These are phyloP conservation scores for Brachyptera risi DNA, from an alignment of 2,888 invertebrate genomes.

Conservation along the genomic window DNA sequence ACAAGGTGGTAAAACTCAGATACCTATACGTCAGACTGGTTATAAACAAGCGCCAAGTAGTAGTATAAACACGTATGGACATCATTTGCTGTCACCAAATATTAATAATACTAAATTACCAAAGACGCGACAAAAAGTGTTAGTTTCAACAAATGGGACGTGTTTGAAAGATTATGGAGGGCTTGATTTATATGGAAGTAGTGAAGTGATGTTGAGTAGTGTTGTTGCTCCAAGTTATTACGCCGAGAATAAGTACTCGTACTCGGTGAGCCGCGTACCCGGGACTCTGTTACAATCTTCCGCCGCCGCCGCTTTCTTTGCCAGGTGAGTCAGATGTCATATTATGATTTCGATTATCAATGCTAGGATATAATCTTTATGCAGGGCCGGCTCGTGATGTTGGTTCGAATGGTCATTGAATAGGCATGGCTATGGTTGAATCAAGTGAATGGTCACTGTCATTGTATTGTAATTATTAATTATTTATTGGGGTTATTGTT, in stretches of 20 bases:
- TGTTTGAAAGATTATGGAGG: neutral
- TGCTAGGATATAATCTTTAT: too few relatives aligned
- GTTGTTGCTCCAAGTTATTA: neutral
- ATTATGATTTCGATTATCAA: too few relatives aligned
- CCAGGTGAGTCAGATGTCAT: constrained; percentile 54
- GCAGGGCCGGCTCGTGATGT: too few relatives aligned
- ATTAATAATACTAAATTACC: neutral
- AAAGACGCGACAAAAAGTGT: neutral
- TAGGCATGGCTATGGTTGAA: too few relatives aligned
- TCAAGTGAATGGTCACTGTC: too few relatives aligned
- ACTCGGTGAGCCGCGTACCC: constrained; percentile 51
- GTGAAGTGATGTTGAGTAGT: neutral
- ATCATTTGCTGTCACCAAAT: neutral
- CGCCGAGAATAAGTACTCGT: constrained; percentile 51
- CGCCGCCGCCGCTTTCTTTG: constrained; percentile 57
- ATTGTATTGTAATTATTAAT: too few relatives aligned
- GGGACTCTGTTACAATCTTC: constrained; percentile 52
- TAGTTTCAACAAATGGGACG: neutral
- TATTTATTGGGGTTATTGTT: too few relatives aligned
- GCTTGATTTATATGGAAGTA: neutral
- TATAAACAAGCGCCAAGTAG: too few relatives aligned
- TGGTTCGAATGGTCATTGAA: too few relatives aligned
- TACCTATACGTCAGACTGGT: too few relatives aligned
- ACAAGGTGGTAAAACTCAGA: too few relatives aligned
- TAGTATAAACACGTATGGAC: too few relatives aligned